Conservation (phyloP, 2,888 invertebrate species). For the Hetaerina titia region DNA sequence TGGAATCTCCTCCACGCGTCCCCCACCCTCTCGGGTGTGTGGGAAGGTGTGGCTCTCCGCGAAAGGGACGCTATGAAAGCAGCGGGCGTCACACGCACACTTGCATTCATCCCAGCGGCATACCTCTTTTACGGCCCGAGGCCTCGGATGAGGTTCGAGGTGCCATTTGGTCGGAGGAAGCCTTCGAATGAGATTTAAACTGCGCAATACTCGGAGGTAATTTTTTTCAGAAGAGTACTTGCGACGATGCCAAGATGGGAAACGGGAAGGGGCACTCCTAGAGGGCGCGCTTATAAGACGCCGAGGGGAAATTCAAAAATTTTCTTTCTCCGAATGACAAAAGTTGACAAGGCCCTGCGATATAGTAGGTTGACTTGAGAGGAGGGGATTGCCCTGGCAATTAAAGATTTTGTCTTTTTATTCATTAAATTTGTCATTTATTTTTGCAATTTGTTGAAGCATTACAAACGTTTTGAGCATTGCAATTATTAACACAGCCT, state of each 20-base stretch:
- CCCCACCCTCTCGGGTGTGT: neutral
- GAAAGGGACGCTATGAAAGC: neutral
- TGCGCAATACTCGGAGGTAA: neutral
- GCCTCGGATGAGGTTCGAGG: neutral
- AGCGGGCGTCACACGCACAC: neutral
- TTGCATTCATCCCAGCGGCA: neutral
- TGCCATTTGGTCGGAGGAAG: neutral
- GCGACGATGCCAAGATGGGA: neutral
- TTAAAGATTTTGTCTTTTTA: too few relatives aligned
- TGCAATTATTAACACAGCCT: too few relatives aligned
- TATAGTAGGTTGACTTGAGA: neutral
- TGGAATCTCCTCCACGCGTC: neutral
- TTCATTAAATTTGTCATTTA: too few relatives aligned
- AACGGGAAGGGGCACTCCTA: neutral
- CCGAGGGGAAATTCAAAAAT: neutral
- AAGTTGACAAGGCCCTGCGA: neutral
- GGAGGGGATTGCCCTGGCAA: too few relatives aligned
- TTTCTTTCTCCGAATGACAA: neutral
- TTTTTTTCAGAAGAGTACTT: neutral
- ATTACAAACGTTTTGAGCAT: too few relatives aligned
- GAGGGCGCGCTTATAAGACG: neutral
- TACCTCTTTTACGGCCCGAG: neutral
- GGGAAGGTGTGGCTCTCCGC: constrained; percentile 1
- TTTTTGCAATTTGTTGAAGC: too few relatives aligned
- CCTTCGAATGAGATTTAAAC: constrained; percentile 47